Evolutionary conservation across 1,140 invertebrate genomes (phyloP).

Genomic region (Neodiprion fabricii): DNA sequence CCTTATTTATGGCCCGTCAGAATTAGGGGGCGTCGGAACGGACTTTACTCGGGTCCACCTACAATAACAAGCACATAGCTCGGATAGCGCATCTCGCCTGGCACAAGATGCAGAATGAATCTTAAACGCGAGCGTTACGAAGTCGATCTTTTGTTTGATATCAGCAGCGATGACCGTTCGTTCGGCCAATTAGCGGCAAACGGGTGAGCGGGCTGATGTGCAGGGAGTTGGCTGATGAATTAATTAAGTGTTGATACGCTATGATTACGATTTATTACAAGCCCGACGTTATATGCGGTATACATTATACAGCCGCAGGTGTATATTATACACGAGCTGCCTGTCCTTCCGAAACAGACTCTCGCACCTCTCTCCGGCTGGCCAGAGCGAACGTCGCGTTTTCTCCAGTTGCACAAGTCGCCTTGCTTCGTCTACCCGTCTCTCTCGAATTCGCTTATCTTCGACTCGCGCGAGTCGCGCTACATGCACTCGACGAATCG

Average conservation of each 20-base stretch:
- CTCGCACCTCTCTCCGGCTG: neutral
- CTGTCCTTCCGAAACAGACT: neutral
- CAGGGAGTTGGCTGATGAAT: neutral
- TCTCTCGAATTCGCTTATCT: neutral
- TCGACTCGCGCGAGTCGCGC: slow-evolving; percentile 1
- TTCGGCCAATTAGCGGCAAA: neutral
- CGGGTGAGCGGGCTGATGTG: neutral
- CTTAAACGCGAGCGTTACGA: neutral
- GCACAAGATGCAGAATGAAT: too few relatives aligned
- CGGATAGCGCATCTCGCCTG: too few relatives aligned
- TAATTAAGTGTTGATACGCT: slow-evolving; percentile 6
- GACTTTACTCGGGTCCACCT: too few relatives aligned
- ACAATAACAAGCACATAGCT: too few relatives aligned
- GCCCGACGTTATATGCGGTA: neutral
- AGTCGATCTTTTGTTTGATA: neutral
- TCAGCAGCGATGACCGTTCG: neutral
- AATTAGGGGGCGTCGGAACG: too few relatives aligned
- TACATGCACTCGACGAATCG: neutral
- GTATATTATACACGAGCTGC: neutral
- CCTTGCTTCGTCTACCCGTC: neutral
- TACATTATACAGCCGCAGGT: neutral
- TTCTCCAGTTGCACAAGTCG: neutral
- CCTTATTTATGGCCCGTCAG: too few relatives aligned
- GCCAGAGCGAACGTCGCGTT: neutral
- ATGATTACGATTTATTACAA: neutral